Conservation (phyloP, 2,113 vertebrate species). For the Microcebus jonahi region DNA sequence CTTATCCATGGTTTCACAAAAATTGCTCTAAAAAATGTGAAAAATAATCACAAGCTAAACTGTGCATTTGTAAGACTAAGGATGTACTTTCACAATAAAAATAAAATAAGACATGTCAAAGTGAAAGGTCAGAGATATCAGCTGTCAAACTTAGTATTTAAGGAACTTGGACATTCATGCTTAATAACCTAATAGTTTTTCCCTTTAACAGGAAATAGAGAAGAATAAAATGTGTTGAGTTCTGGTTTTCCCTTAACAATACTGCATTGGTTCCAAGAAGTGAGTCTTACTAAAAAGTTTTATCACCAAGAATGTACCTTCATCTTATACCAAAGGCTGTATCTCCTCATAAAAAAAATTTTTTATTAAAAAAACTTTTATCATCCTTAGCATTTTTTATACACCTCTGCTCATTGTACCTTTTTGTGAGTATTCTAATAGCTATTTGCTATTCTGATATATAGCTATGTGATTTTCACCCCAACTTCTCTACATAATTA, state of each 20-base stretch:
- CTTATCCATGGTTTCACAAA: too few relatives aligned
- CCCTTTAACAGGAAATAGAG: not conserved
- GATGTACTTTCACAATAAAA: too few relatives aligned
- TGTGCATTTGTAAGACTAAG: too few relatives aligned
- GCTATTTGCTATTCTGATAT: not conserved
- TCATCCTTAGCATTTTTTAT: not conserved
- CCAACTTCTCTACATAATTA: not conserved
- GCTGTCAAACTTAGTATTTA: too few relatives aligned
- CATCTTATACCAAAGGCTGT: too few relatives aligned
- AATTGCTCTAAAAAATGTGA: too few relatives aligned
- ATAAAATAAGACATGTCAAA: too few relatives aligned
- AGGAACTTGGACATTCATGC: too few relatives aligned
- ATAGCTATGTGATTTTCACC: not conserved
- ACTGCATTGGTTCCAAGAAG: not conserved
- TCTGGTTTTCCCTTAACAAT: conserved; percentile 1
- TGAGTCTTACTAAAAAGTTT: not conserved
- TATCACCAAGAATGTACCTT: not conserved
- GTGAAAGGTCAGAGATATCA: too few relatives aligned
- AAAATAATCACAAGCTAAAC: too few relatives aligned
- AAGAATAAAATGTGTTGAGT: not conserved
- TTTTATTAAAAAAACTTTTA: too few relatives aligned
- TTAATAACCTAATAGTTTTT: not conserved
- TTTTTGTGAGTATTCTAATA: conserved; percentile 35
- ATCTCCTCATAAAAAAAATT: too few relatives aligned
- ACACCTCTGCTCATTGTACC: not conserved